These are phyloP conservation scores for Archaeoteleia sp. DNA, from an alignment of 2,888 invertebrate species.

Conservation along the genomic window DNA sequence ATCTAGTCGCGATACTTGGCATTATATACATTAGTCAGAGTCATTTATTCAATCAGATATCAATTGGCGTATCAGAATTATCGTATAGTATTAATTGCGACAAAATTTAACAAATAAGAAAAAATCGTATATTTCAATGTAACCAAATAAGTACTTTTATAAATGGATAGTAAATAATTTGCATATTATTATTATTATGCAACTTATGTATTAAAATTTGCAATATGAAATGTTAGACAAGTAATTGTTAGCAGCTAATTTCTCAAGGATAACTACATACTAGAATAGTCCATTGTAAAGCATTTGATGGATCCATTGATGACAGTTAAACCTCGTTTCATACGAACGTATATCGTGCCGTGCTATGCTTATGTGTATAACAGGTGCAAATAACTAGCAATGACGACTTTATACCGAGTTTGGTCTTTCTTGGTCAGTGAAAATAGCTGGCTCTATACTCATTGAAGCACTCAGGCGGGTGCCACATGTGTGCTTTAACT, in stretches of 20 bases:
- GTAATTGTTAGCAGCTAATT: too few species aligned
- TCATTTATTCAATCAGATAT: neutral
- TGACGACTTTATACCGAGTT: neutral
- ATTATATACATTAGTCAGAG: constrained; percentile 13
- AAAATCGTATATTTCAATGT: too few species aligned
- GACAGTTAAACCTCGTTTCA: constrained; percentile 1
- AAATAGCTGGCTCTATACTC: constrained; percentile 12
- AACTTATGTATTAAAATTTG: too few species aligned
- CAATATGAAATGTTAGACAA: too few species aligned
- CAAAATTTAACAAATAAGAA: too few species aligned
- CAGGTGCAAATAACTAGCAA: constrained; percentile 12
- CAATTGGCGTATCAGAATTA: neutral
- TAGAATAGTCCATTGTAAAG: neutral
- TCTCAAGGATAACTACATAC: neutral
- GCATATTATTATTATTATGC: too few species aligned
- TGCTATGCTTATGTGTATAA: constrained; percentile 6
- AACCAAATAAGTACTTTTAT: too few species aligned
- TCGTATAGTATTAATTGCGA: too few species aligned
- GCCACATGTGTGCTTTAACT: constrained; percentile 13
- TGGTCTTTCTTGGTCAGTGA: constrained; percentile 6
- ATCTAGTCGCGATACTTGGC: constrained; percentile 25
- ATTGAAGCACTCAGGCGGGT: constrained; percentile 6
- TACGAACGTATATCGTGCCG: neutral
- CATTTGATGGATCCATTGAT: neutral
- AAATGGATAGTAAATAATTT: too few species aligned